phyloP scores from a whole-genome alignment of 1,140 invertebrate species.

The Protaetia brevitarsis region DNA sequence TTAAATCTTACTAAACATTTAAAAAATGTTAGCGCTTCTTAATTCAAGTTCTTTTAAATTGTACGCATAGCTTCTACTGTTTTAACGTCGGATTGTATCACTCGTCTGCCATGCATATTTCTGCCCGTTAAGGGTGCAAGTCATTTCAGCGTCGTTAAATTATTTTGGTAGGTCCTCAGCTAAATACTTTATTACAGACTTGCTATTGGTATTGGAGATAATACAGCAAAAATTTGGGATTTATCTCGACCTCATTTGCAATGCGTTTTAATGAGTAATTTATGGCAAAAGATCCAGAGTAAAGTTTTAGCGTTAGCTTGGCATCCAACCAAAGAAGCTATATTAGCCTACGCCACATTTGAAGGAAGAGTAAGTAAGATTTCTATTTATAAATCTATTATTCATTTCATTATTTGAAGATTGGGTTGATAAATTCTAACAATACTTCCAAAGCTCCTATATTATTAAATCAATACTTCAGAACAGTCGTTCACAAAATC shows the following conservation, averaged over 20 bases:
- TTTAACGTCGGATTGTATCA: no score
- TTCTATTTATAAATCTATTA: constrained; percentile 38
- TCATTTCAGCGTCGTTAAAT: no score
- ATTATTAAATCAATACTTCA: constrained; percentile 49
- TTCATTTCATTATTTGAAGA: constrained; percentile 46
- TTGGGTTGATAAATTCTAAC: constrained; percentile 56
- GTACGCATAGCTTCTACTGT: no score
- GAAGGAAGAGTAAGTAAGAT: constrained; percentile 67
- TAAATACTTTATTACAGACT: no score
- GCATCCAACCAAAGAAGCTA: constrained; percentile 73
- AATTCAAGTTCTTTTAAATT: no score
- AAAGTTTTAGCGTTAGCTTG: constrained; percentile 70
- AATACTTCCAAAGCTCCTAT: constrained; percentile 40
- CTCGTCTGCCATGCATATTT: no score
- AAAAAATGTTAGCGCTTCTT: no score
- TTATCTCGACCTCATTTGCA: constrained; percentile 52
- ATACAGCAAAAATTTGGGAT: constrained; percentile 70
- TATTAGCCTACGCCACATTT: constrained; percentile 71
- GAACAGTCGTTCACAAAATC: constrained; percentile 46
- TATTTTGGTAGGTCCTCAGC: no score
- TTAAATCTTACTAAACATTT: no score
- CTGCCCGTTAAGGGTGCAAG: no score
- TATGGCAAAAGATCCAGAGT: constrained; percentile 70
- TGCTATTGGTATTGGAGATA: constrained; percentile 70
- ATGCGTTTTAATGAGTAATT: constrained; percentile 50